Percentiles rank a stretch among this genome's conserved stretches.
phyloP scores from a whole-genome alignment of 2,113 vertebrate genomes.

The Tragelaphus strepsiceros region DNA sequence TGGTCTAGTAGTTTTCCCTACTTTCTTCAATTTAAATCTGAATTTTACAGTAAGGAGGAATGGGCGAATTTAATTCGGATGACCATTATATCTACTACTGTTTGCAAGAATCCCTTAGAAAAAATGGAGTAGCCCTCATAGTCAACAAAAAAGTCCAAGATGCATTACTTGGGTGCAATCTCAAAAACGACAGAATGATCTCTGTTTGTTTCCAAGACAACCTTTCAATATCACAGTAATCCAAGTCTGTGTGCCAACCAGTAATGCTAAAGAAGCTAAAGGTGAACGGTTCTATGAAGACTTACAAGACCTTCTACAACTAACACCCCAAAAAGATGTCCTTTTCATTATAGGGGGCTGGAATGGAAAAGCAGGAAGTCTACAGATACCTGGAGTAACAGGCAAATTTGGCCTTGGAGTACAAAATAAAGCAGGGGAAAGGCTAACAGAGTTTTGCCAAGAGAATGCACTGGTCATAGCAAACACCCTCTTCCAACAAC shows the following conservation, averaged over 20 bases:
- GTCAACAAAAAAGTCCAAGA: background rate
- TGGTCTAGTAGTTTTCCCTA: background rate
- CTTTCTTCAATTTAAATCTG: background rate
- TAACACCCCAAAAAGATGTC: background rate
- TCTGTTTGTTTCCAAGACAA: background rate
- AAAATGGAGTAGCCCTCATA: background rate
- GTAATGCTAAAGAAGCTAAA: background rate
- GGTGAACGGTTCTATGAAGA: background rate
- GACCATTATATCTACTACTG: background rate
- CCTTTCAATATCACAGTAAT: background rate
- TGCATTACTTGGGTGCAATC: background rate
- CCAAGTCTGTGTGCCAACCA: background rate
- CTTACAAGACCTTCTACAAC: background rate
- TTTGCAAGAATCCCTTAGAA: background rate
- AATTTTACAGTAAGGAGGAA: background rate
- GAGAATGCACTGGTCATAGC: background rate
- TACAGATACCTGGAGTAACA: background rate
- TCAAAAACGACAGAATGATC: background rate
- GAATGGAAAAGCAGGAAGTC: background rate
- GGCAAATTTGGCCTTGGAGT: background rate
- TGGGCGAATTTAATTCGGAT: background rate
- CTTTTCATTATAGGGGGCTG: background rate
- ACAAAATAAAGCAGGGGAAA: background rate
- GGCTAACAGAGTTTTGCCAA: background rate
- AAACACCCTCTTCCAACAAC: background rate